A percentile compares a stretch with the other conserved stretches of the same genome.
These are phyloP conservation scores for Anastatus disparis DNA, from an alignment of 1,140 invertebrate genomes.

Conservation along the genomic window DNA sequence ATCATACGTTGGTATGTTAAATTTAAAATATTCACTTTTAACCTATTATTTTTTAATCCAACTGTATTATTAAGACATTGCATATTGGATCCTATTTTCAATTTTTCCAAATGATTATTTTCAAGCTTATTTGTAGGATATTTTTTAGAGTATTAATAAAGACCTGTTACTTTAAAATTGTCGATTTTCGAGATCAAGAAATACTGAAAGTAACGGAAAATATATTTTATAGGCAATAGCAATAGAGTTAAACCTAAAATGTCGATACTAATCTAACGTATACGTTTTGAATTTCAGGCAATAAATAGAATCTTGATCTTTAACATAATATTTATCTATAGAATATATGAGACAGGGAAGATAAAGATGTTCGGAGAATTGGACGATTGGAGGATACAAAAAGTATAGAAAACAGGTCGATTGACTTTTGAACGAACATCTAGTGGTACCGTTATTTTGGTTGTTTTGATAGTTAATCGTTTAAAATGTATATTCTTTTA, in stretches of 20 bases:
- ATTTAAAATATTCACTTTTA: too few relatives aligned
- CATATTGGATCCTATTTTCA: too few relatives aligned
- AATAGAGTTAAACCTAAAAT: neutral
- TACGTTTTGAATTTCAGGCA: constrained; percentile 15
- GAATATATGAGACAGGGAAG: constrained; percentile 33
- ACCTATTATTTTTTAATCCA: too few relatives aligned
- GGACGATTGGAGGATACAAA: constrained; percentile 5
- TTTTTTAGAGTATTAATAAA: neutral
- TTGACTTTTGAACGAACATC: constrained; percentile 40
- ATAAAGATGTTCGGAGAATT: constrained; percentile 47
- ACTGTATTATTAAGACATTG: too few relatives aligned
- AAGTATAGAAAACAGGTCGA: constrained; percentile 15
- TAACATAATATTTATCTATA: too few relatives aligned
- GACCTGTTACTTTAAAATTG: neutral
- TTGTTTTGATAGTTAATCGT: constrained; percentile 56
- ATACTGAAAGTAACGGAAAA: constrained; percentile 19
- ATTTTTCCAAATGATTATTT: too few relatives aligned
- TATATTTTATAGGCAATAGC: neutral
- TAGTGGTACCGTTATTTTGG: constrained; percentile 48
- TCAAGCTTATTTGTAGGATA: too few relatives aligned
- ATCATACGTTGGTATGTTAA: too few relatives aligned
- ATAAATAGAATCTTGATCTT: constrained; percentile 34
- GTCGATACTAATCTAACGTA: constrained; percentile 29
- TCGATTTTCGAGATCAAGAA: neutral
- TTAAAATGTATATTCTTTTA: constrained; percentile 52